These are phyloP conservation scores for Aptenodytes forsteri DNA, from an alignment of 2,113 vertebrate genomes.

Conservation along the genomic window DNA sequence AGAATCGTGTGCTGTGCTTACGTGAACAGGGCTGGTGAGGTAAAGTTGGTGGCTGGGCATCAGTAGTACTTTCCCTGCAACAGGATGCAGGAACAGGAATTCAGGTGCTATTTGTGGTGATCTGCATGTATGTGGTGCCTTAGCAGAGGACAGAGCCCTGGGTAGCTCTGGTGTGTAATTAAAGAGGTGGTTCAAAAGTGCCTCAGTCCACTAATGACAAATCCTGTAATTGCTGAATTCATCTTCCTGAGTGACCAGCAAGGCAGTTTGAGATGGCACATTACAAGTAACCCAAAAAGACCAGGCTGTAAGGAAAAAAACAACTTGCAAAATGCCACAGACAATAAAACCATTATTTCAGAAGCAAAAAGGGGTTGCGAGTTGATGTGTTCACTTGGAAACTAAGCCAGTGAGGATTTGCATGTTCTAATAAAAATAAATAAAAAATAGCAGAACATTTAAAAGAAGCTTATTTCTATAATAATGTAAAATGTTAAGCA, in stretches of 20 bases:
- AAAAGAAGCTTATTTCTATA: conserved; percentile 55
- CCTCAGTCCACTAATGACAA: not conserved
- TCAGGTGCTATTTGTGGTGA: not conserved
- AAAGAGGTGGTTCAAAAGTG: not conserved
- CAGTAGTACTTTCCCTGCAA: not conserved
- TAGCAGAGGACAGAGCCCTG: not conserved
- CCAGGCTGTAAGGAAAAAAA: not conserved
- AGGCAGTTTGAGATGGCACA: not conserved
- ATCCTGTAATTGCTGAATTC: not conserved
- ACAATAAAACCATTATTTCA: not conserved
- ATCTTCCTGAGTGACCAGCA: not conserved
- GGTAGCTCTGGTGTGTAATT: not conserved
- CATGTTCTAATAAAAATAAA: conserved; percentile 19
- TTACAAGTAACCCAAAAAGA: not conserved
- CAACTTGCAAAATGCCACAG: not conserved
- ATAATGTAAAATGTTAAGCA: conserved; percentile 47
- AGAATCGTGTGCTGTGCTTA: fast-evolving
- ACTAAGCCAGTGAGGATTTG: conserved; percentile 24
- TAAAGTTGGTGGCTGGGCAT: not conserved
- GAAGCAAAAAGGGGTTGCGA: not conserved
- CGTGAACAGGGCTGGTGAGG: not conserved
- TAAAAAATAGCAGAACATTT: conserved; percentile 11
- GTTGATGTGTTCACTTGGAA: not conserved
- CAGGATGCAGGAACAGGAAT: not conserved
- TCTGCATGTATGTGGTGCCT: not conserved